phyloP scores from a whole-genome alignment of 2,888 invertebrate genomes.

The Xestoiulus laeticollis region DNA sequence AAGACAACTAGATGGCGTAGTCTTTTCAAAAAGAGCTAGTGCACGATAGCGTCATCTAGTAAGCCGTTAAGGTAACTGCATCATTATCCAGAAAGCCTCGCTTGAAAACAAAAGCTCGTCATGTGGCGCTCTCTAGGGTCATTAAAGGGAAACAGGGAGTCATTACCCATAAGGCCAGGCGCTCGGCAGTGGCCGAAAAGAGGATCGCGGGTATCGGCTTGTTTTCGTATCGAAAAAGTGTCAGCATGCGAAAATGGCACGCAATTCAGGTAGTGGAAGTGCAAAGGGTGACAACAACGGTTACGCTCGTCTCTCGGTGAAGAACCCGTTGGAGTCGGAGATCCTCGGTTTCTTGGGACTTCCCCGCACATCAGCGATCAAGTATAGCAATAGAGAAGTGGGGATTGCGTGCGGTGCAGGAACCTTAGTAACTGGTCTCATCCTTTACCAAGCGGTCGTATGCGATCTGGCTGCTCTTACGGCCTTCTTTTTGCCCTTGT shows the following conservation, averaged over 20 bases:
- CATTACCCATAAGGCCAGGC: slow-evolving; percentile 39
- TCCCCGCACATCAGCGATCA: not conserved
- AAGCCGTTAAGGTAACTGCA: no score
- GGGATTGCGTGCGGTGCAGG: slow-evolving; percentile 15
- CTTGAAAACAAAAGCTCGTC: no score
- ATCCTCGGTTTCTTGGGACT: slow-evolving; percentile 10
- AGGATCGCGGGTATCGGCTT: not conserved
- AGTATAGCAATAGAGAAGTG: not conserved
- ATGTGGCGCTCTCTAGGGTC: not conserved
- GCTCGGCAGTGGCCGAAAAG: not conserved
- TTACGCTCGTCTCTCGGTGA: not conserved
- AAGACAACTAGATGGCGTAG: no score
- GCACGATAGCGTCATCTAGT: no score
- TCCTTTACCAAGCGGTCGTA: slow-evolving; percentile 30
- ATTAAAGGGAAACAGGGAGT: not conserved
- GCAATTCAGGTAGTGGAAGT: not conserved
- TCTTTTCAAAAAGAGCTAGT: no score
- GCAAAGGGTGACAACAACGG: slow-evolving; percentile 43
- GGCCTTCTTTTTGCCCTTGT: slow-evolving; percentile 62
- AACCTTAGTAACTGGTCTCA: not conserved
- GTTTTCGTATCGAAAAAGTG: slow-evolving; percentile 27
- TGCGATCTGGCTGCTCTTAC: slow-evolving; percentile 31
- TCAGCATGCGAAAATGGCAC: slow-evolving; percentile 47
- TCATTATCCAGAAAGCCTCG: no score
- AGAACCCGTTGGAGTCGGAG: not conserved